phyloP scores from a whole-genome alignment of 2,797 vertebrate genomes.

The Acridotheres tristis region DNA sequence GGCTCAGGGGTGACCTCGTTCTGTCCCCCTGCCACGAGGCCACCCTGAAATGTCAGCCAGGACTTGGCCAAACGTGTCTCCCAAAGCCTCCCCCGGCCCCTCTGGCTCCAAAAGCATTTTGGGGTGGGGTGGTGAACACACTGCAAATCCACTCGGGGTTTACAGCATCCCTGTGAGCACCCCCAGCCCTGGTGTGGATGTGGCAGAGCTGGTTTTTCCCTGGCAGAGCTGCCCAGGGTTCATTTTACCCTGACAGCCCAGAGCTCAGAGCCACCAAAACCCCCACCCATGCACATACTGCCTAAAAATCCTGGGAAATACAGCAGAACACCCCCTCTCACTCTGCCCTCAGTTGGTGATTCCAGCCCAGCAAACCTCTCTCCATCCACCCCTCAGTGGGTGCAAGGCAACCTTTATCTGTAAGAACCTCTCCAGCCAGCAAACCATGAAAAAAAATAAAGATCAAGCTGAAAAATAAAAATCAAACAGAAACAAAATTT shows the following conservation, averaged over 20 bases:
- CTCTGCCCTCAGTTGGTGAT: neutral
- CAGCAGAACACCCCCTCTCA: neutral
- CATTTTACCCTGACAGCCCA: neutral
- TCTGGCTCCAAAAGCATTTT: neutral
- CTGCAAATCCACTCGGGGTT: neutral
- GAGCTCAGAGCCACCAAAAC: neutral
- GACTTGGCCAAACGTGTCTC: rapidly evolving
- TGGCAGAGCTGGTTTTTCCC: neutral
- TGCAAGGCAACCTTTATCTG: neutral
- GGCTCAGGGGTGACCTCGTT: neutral
- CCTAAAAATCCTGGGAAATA: neutral
- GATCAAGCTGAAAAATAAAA: neutral
- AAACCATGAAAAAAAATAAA: neutral
- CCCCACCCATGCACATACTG: rapidly evolving
- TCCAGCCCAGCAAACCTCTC: neutral
- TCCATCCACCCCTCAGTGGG: neutral
- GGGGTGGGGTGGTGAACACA: too few relatives aligned
- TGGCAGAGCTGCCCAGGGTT: too few relatives aligned
- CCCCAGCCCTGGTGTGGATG: neutral
- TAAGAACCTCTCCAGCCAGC: neutral
- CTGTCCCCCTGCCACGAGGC: rapidly evolving
- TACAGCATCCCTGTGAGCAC: neutral
- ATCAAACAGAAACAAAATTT: neutral
- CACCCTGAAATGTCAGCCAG: neutral
- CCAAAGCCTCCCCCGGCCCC: rapidly evolving